phyloP scores from a whole-genome alignment of 2,113 vertebrate species.

The Donacobius atricapilla region DNA sequence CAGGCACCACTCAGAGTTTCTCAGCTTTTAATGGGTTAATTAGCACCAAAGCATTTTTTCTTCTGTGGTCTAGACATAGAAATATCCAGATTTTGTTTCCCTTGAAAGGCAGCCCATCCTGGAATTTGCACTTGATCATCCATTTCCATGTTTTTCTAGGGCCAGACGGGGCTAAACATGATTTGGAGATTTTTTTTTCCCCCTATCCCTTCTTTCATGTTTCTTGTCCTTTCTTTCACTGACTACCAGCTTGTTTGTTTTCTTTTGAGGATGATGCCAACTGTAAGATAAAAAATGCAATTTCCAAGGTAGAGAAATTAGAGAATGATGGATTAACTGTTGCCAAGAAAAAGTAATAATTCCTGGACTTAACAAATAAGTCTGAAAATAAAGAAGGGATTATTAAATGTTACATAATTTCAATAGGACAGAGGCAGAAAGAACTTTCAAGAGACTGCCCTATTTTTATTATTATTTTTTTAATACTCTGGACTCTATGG shows the following conservation, averaged over 20 bases:
- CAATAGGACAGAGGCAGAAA: not conserved
- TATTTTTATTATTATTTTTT: not conserved
- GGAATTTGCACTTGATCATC: constrained; percentile 71
- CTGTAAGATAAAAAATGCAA: constrained; percentile 53
- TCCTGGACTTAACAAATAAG: constrained; percentile 60
- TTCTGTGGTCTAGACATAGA: constrained; percentile 85
- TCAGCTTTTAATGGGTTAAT: constrained; percentile 76
- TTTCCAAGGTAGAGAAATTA: constrained; percentile 71
- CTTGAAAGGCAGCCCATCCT: constrained; percentile 81
- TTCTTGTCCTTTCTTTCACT: constrained; percentile 63
- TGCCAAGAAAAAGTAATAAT: constrained; percentile 70
- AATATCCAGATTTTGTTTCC: constrained; percentile 83
- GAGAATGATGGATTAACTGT: constrained; percentile 60
- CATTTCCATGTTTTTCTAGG: constrained; percentile 76
- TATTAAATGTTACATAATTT: constrained; percentile 68
- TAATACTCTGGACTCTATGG: not conserved
- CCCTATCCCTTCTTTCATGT: constrained; percentile 40
- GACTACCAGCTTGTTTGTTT: constrained; percentile 75
- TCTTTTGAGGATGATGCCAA: constrained; percentile 67
- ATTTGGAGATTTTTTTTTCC: constrained; percentile 67
- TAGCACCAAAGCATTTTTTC: constrained; percentile 78
- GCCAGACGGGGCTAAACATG: constrained; percentile 77
- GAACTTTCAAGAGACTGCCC: not conserved
- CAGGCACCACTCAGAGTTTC: constrained; percentile 3
- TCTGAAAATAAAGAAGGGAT: constrained; percentile 50